phyloP scores from a whole-genome alignment of 2,888 invertebrate genomes.

The Spicauda simplicius region DNA sequence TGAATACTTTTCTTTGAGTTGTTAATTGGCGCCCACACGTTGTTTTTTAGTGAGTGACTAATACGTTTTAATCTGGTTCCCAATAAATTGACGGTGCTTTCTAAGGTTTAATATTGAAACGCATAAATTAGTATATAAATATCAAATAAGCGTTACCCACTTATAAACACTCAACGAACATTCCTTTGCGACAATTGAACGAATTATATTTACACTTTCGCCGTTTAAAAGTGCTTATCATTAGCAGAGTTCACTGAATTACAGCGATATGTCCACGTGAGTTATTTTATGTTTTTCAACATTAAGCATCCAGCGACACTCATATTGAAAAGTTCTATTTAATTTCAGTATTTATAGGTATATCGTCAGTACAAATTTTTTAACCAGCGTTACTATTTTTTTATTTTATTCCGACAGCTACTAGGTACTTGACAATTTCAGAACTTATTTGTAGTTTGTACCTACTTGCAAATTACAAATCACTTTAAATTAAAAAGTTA shows the following conservation, averaged over 20 bases:
- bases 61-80: conserved; percentile 25
- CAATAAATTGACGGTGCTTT: conserved; percentile 17
- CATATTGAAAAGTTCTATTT: background rate
- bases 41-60: conserved; percentile 10
- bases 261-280: conserved; percentile 2
- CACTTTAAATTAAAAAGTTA: no score
- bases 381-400: no score
- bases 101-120: background rate
- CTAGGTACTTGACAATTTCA: no score
- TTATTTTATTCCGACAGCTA: no score
- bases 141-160: background rate
- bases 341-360: no score
- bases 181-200: background rate
- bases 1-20: conserved; percentile 35
- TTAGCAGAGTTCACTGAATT: conserved; percentile 1
- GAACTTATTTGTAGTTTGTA: no score
- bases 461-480: no score
- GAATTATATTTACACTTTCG: conserved; percentile 5
- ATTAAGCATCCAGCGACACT: background rate
- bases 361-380: no score
- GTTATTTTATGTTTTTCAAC: background rate
- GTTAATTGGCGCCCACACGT: conserved; percentile 44
- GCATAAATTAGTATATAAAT: conserved; percentile 2
- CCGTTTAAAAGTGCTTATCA: background rate
- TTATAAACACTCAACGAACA: conserved; percentile 1